Percentiles rank a stretch among this genome's conserved stretches.
phyloP scores from a whole-genome alignment of 2,113 vertebrate species.

The Chitala chitala region DNA sequence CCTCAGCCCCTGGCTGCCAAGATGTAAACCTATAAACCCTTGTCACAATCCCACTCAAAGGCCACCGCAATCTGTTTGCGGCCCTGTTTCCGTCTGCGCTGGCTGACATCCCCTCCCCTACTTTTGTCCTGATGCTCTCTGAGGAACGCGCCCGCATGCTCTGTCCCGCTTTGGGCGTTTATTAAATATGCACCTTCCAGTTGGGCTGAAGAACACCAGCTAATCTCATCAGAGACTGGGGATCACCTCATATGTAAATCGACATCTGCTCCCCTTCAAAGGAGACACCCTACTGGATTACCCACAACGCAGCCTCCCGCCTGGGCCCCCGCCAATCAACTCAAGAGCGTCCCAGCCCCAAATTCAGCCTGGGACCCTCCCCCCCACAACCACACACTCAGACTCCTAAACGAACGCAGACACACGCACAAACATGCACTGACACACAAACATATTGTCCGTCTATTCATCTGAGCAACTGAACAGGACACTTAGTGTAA shows the following conservation, averaged over 20 bases:
- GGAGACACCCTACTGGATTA: constrained; percentile 76
- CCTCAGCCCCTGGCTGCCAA: constrained; percentile 33
- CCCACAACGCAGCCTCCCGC: constrained; percentile 63
- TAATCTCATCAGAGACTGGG: constrained; percentile 84
- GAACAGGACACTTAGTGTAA: too few relatives aligned
- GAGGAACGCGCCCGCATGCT: constrained; percentile 57
- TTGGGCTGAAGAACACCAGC: constrained; percentile 61
- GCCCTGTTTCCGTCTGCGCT: constrained; percentile 62
- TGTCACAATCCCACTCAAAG: constrained; percentile 41
- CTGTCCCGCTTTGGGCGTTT: constrained; percentile 75
- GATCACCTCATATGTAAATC: constrained; percentile 85
- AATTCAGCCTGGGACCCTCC: constrained; percentile 14
- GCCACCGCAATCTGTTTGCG: constrained; percentile 49
- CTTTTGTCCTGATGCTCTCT: constrained; percentile 63
- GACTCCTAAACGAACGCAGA: constrained; percentile 16
- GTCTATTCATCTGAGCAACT: too few relatives aligned
- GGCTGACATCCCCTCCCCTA: constrained; percentile 65
- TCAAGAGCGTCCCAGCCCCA: constrained; percentile 48
- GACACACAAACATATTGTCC: background rate
- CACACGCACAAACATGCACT: background rate
- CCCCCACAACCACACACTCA: constrained; percentile 26
- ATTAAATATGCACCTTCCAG: constrained; percentile 83
- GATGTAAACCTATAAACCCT: constrained; percentile 46
- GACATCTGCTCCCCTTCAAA: constrained; percentile 82
- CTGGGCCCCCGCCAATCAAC: constrained; percentile 45